Evolutionary conservation across 2,797 vertebrate genomes (phyloP), one percentile per base, ranked within the genome.

Genomic region (Silurus lanzhouensis): DNA sequence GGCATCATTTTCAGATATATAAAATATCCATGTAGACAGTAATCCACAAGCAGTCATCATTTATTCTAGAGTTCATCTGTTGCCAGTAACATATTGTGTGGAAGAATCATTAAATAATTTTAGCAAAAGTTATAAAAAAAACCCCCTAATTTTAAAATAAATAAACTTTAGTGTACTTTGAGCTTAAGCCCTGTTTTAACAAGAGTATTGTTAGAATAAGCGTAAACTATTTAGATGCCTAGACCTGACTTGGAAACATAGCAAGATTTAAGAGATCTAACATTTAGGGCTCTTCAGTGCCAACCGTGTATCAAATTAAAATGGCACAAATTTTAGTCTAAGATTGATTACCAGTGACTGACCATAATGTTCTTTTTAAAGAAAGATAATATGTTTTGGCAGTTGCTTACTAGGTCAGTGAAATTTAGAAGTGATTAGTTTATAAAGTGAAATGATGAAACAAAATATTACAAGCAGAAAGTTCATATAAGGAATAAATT

Each of bases 401-500:
- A 48, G 19, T 8, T 63, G 57, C 76, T 63, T 63, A 46, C 19
- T n/a, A 20, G 31, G 58, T 38, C 58, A 61, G 31, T 79, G 57
- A 63, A 82, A 82, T 52, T 71, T 82, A 60, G 27, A 72, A 71
- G 61, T 72, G 8, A 74, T 48, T 25, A 46, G 17, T 27, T 61
- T 2, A 46, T 44, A 79, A 58, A 61, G 22, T 44, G 9, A 60
- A 60, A 64, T 46, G 1, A 27, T 63, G 77, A 61, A 63, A 63
- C 77, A 48, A 5, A 80, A 83, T 83, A 76, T 22, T 83, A 52
- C 25, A 66, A 66, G 6, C 63, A 64, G 22, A 74, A 83, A 31
- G n/a, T 52, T 55, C 61, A 2, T 67, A 68, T 77, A 44, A 60
- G 74, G 74, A 77, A 57, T 55, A 84, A 84, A 76, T 15, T 15